Evolutionary conservation across 2,888 invertebrate species (phyloP).

Genomic region (Homarus gammarus): DNA sequence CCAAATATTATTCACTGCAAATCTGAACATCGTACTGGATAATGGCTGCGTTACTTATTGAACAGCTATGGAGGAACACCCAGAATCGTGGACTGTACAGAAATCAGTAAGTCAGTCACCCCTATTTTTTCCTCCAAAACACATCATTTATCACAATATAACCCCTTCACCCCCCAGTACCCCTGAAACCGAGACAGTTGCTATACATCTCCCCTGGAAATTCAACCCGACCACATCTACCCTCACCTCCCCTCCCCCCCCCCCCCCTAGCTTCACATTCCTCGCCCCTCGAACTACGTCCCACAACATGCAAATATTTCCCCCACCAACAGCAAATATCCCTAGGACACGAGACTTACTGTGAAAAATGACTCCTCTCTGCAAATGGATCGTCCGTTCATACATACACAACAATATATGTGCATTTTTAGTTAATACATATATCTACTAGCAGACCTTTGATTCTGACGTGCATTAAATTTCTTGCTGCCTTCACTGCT

Average conservation of each 20-base stretch:
- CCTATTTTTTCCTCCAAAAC: too few species aligned
- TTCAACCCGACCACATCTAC: background rate
- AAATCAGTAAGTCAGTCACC: too few species aligned
- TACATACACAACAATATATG: background rate
- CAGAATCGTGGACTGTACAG: too few species aligned
- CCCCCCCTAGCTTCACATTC: background rate
- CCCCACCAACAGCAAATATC: background rate
- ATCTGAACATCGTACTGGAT: too few species aligned
- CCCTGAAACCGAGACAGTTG: too few species aligned
- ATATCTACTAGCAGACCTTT: too few species aligned
- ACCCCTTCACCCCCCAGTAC: background rate
- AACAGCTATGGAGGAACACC: too few species aligned
- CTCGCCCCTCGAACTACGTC: background rate
- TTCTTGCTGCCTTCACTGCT: too few species aligned
- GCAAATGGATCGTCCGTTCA: background rate
- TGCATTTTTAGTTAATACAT: background rate
- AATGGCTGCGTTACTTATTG: too few species aligned
- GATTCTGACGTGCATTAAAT: too few species aligned
- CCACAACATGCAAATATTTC: conserved; percentile 1
- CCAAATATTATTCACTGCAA: too few species aligned
- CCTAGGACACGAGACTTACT: background rate
- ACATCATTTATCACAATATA: too few species aligned
- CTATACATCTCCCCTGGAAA: background rate
- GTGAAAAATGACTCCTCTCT: background rate
- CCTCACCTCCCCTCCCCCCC: background rate